Evolutionary conservation across 2,113 vertebrate species (phyloP).

Genomic region (Aldabrachelys gigantea): DNA sequence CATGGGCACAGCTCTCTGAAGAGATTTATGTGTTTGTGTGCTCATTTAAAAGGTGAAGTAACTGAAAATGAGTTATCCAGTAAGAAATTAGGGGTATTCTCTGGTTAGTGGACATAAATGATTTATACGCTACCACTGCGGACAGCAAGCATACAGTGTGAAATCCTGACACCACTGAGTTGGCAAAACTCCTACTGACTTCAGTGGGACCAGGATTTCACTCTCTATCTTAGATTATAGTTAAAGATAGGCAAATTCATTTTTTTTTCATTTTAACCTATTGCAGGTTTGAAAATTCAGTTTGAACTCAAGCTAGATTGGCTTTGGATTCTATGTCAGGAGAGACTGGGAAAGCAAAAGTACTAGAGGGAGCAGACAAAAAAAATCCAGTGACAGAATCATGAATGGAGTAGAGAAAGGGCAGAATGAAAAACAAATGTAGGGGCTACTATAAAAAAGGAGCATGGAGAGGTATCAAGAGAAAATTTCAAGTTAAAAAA

Average conservation of each 20-base stretch:
- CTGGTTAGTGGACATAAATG: background rate
- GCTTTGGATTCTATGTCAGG: background rate
- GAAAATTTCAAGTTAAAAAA: background rate
- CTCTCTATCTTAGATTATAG: background rate
- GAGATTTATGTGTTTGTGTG: background rate
- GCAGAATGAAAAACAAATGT: background rate
- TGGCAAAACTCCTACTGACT: background rate
- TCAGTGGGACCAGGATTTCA: background rate
- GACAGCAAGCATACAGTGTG: background rate
- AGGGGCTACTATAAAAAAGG: background rate
- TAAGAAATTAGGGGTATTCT: background rate
- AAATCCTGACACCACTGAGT: background rate
- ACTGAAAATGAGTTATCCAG: fast-evolving
- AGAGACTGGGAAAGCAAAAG: background rate
- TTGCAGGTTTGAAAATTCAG: background rate
- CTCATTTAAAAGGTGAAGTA: background rate
- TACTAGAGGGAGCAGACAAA: fast-evolving
- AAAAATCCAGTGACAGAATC: background rate
- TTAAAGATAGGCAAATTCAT: background rate
- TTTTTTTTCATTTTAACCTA: background rate
- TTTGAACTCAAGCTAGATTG: background rate
- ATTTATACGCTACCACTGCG: background rate
- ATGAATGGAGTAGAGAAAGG: background rate
- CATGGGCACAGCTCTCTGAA: background rate
- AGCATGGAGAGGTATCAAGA: background rate